A percentile compares a stretch with the other conserved stretches of the same genome.
Evolutionary conservation across 2,113 vertebrate species (phyloP).

Genomic region (Alethe castanea): DNA sequence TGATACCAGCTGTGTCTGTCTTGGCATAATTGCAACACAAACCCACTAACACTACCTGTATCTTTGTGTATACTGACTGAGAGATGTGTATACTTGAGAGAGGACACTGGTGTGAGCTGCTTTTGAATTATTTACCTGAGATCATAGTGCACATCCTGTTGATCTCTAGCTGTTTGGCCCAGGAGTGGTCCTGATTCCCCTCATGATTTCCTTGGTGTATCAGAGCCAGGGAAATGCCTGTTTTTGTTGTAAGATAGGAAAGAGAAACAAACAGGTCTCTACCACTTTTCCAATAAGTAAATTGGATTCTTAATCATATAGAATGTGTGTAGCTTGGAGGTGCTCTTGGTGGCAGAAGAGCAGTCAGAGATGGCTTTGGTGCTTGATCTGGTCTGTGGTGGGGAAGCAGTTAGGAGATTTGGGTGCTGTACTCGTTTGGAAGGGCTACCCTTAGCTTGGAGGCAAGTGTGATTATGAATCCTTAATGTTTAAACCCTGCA

Average conservation of each 20-base stretch:
- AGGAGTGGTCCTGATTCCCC: background rate
- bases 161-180: background rate
- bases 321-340: background rate
- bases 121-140: background rate
- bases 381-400: background rate
- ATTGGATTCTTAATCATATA: background rate
- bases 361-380: background rate
- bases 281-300: background rate
- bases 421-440: background rate
- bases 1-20: too few relatives aligned
- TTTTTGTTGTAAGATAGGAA: background rate
- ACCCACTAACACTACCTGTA: background rate
- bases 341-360: background rate
- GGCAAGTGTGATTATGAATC: background rate
- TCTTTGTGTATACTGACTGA: background rate
- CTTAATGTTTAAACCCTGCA: background rate
- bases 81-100: background rate
- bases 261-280: background rate
- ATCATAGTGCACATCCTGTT: background rate
- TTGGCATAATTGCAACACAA: background rate
- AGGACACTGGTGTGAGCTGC: background rate
- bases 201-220: background rate
- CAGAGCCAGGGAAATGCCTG: background rate
- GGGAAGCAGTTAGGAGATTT: background rate
- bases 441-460: background rate